Evolutionary conservation across 2,113 vertebrate genomes (phyloP).

Genomic region (Callopanchax toddi): DNA sequence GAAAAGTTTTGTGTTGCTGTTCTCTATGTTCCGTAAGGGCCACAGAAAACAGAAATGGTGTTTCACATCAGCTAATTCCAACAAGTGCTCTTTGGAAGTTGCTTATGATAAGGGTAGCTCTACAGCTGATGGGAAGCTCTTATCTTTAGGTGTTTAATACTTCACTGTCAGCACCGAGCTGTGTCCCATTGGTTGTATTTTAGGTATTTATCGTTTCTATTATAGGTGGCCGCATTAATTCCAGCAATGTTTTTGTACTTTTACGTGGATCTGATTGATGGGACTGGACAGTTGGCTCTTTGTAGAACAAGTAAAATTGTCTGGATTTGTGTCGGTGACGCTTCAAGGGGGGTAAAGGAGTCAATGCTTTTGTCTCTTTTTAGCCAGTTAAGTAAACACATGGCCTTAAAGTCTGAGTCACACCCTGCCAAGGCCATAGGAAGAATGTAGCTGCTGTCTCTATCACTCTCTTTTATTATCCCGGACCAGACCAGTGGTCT

Average conservation of each 20-base stretch:
- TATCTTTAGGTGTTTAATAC: constrained; percentile 34
- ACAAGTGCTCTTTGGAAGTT: constrained; percentile 25
- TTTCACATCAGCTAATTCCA: constrained; percentile 36
- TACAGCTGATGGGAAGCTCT: constrained; percentile 18
- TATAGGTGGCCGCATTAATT: constrained; percentile 3
- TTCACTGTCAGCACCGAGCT: constrained; percentile 45
- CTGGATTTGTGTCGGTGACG: background rate
- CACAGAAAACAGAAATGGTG: constrained; percentile 16
- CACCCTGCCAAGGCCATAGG: constrained; percentile 27
- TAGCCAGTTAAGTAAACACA: constrained; percentile 54
- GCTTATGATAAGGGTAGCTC: background rate
- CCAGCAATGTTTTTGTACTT: background rate
- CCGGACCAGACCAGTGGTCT: constrained; percentile 49
- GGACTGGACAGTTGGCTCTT: background rate
- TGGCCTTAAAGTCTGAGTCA: constrained; percentile 58
- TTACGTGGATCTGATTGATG: constrained; percentile 3
- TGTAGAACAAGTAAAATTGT: background rate
- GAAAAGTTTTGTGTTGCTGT: constrained; percentile 49
- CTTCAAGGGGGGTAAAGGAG: constrained; percentile 19
- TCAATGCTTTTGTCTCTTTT: constrained; percentile 45
- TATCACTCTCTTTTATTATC: constrained; percentile 74
- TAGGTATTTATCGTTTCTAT: constrained; percentile 25
- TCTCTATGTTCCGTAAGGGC: constrained; percentile 19
- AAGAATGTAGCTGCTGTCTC: constrained; percentile 69
- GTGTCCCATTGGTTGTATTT: constrained; percentile 7